Percentiles rank a stretch among this genome's conserved stretches.
Conservation (phyloP, 2,113 vertebrate species). For the Blennius ocellaris region DNA sequence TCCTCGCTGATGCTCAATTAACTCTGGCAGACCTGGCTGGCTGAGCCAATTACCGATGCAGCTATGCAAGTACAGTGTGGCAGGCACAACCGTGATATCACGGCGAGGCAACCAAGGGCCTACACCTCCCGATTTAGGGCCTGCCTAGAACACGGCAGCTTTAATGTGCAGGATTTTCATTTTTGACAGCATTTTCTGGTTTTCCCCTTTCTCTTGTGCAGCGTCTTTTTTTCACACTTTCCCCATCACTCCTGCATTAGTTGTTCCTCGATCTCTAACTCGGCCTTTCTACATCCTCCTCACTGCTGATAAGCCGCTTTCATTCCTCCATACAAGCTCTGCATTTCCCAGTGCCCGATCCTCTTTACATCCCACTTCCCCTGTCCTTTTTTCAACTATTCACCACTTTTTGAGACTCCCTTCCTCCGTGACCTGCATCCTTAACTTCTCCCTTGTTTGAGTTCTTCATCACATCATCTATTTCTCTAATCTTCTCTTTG, state of each 20-base stretch:
- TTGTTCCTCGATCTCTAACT: conserved; percentile 15
- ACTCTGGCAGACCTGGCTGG: conserved; percentile 75
- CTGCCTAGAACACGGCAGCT: conserved; percentile 11
- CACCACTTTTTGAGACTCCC: conserved; percentile 41
- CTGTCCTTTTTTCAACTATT: conserved; percentile 30
- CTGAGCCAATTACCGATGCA: conserved; percentile 78
- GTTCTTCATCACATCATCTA: conserved; percentile 22
- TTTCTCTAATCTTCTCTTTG: conserved; percentile 23
- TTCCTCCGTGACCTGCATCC: conserved; percentile 35
- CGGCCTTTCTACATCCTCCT: conserved; percentile 1
- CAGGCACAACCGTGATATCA: conserved; percentile 49
- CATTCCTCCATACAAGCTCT: conserved; percentile 19
- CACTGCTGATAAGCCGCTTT: conserved; percentile 6
- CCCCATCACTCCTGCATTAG: conserved; percentile 23
- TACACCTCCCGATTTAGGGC: conserved; percentile 1
- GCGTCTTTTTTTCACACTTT: conserved; percentile 13
- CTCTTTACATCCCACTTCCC: conserved; percentile 27
- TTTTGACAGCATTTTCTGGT: neutral
- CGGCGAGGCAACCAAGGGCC: conserved; percentile 37
- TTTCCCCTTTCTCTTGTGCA: neutral
- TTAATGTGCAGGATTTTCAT: conserved; percentile 18
- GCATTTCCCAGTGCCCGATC: conserved; percentile 16
- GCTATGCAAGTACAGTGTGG: conserved; percentile 47
- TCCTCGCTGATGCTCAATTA: conserved; percentile 78
- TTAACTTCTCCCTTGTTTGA: conserved; percentile 14